Conservation (phyloP, 2,888 invertebrate species). For the Acrocyrtus sp. region DNA sequence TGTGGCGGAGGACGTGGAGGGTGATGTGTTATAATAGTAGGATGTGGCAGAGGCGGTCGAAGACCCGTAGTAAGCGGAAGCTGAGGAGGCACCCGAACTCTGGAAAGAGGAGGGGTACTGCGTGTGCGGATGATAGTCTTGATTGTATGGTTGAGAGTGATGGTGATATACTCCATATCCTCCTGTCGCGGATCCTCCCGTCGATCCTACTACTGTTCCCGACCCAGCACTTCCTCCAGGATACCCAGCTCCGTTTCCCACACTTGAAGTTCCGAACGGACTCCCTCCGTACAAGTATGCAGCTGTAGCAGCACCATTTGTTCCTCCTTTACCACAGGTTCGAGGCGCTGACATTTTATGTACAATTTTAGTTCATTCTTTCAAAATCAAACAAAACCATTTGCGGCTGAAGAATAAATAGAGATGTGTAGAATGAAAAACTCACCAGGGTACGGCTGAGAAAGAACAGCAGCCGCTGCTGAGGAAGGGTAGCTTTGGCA, state of each 20-base stretch:
- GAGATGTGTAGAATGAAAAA: background rate
- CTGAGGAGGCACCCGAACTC: slow-evolving; percentile 42
- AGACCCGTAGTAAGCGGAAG: slow-evolving; percentile 60
- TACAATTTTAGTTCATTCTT: slow-evolving; percentile 1
- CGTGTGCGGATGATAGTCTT: slow-evolving; percentile 60
- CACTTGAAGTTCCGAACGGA: slow-evolving; percentile 50
- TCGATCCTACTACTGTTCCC: background rate
- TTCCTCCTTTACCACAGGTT: slow-evolving; percentile 56
- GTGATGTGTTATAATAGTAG: slow-evolving; percentile 62
- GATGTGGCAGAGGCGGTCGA: slow-evolving; percentile 59
- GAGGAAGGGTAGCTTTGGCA: slow-evolving; percentile 60
- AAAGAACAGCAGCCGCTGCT: slow-evolving; percentile 63
- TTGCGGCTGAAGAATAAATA: background rate
- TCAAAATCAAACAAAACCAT: no score
- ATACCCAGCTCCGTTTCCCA: slow-evolving; percentile 22
- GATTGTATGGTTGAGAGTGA: slow-evolving; percentile 57
- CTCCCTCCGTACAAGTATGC: slow-evolving; percentile 59
- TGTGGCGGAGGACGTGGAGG: slow-evolving; percentile 61
- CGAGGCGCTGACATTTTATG: slow-evolving; percentile 33
- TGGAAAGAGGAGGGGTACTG: slow-evolving; percentile 59
- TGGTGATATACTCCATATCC: slow-evolving; percentile 42
- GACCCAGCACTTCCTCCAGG: slow-evolving; percentile 21
- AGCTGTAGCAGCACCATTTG: slow-evolving; percentile 42
- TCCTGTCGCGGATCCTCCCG: slow-evolving; percentile 10
- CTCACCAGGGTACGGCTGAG: slow-evolving; percentile 62